Evolutionary conservation across 2,888 invertebrate genomes (phyloP).

Genomic region (Dugesia japonica): DNA sequence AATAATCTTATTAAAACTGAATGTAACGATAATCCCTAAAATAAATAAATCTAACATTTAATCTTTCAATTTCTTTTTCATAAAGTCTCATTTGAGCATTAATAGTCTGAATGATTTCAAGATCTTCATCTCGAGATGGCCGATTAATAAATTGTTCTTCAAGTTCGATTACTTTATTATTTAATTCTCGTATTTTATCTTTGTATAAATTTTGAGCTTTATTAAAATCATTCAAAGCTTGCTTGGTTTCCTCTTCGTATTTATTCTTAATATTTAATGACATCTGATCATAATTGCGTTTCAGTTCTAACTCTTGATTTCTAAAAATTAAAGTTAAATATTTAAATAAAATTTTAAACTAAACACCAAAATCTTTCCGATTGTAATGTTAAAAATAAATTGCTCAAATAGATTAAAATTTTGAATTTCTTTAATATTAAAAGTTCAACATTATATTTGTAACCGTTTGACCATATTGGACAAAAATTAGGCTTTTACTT

Average conservation of each 20-base stretch:
- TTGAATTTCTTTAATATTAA: too few species aligned
- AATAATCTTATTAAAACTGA: too few species aligned
- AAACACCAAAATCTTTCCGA: too few species aligned
- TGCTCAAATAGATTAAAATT: too few species aligned
- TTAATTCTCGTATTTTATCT: conserved; percentile 43
- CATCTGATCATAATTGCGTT: not conserved
- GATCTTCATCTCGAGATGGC: conserved; percentile 45
- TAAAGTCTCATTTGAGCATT: conserved; percentile 39
- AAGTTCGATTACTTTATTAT: conserved; percentile 41
- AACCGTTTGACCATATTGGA: too few species aligned
- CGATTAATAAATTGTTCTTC: conserved; percentile 43
- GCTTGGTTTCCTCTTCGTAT: conserved; percentile 52
- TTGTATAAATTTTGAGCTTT: conserved; percentile 46
- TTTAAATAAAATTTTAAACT: too few species aligned
- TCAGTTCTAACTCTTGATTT: not conserved
- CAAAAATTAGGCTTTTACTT: too few species aligned
- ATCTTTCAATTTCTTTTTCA: conserved; percentile 41
- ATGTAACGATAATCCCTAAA: too few species aligned
- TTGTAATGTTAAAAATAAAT: too few species aligned
- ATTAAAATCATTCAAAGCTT: conserved; percentile 43
- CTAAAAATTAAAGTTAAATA: not conserved
- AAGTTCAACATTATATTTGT: too few species aligned
- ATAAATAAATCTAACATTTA: conserved; percentile 43
- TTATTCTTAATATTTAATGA: not conserved
- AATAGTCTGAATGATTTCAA: conserved; percentile 42